These are phyloP conservation scores for Myiagra hebetior DNA, from an alignment of 2,113 vertebrate genomes.

Conservation along the genomic window DNA sequence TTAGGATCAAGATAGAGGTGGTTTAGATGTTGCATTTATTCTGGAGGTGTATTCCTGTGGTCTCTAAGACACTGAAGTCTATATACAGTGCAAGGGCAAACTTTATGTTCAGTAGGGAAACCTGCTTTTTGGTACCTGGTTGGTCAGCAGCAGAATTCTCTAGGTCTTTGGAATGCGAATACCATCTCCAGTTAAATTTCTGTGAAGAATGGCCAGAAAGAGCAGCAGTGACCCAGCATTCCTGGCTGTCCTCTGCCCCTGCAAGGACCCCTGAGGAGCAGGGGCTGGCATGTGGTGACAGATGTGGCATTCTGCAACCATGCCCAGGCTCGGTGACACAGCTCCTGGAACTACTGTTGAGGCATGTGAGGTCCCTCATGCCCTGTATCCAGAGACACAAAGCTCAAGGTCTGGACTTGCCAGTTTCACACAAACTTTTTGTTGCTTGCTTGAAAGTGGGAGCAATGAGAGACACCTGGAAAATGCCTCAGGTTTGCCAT, in stretches of 20 bases:
- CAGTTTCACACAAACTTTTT: background rate
- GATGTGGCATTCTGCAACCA: background rate
- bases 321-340: background rate
- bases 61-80: background rate
- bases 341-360: background rate
- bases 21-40: background rate
- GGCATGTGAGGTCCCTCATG: accelerated
- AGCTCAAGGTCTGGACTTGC: background rate
- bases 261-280: background rate
- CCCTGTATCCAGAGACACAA: background rate
- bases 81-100: background rate
- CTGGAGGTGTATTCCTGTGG: background rate
- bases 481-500: background rate
- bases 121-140: background rate
- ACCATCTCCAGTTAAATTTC: background rate
- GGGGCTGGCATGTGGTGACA: background rate
- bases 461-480: background rate
- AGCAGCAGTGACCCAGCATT: background rate
- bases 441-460: background rate
- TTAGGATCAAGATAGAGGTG: background rate
- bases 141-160: background rate
- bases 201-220: background rate
- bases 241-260: background rate
- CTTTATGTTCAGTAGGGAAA: background rate
- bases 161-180: background rate